Conservation (phyloP, 2,888 invertebrate genomes). For the Rhingia rostrata region DNA sequence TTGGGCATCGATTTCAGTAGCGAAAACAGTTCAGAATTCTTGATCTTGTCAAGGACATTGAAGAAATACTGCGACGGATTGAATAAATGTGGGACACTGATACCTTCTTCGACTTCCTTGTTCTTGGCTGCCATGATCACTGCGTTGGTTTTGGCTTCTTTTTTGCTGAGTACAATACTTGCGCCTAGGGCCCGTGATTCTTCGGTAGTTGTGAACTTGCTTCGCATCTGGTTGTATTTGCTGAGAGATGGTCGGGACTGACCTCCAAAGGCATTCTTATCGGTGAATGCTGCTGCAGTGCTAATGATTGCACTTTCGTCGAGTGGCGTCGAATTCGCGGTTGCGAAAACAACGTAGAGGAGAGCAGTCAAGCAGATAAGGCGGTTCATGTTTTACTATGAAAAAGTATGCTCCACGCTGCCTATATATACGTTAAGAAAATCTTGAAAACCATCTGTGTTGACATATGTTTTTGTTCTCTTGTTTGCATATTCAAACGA, state of each 20-base stretch:
- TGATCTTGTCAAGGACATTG: conserved; percentile 85
- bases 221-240: conserved; percentile 80
- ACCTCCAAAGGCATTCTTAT: background rate
- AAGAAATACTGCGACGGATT: conserved; percentile 88
- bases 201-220: conserved; percentile 84
- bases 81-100: conserved; percentile 84
- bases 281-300: background rate
- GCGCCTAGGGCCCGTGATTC: conserved; percentile 84
- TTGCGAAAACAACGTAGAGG: background rate
- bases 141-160: conserved; percentile 84
- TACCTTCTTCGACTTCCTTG: conserved; percentile 84
- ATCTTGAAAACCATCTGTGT: too few species aligned
- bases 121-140: conserved; percentile 86
- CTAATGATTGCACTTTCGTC: conserved; percentile 6
- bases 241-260: conserved; percentile 51
- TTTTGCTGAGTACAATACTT: conserved; percentile 83
- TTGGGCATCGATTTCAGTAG: conserved; percentile 89
- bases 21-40: conserved; percentile 86
- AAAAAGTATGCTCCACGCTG: too few species aligned
- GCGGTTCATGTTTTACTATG: conserved; percentile 43
- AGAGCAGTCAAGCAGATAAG: conserved; percentile 19
- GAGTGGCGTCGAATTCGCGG: conserved; percentile 13
- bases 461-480: too few species aligned
- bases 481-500: too few species aligned
- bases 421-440: too few species aligned